phyloP scores from a whole-genome alignment of 2,888 invertebrate genomes.

The Cryptus viduatorius region DNA sequence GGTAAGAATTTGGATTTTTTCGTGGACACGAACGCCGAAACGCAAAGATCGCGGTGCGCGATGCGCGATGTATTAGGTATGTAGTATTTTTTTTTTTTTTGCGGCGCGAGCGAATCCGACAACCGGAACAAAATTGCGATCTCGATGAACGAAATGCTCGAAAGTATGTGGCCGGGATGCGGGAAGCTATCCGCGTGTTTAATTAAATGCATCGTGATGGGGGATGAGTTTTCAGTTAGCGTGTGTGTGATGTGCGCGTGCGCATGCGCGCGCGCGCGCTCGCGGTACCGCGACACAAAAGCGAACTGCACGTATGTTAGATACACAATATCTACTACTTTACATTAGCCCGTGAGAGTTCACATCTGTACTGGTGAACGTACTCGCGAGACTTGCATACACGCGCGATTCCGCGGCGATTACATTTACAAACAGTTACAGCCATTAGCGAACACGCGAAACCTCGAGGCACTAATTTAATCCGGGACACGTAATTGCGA shows the following conservation, averaged over 20 bases:
- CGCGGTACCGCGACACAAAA: slow-evolving; percentile 9
- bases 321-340: not conserved
- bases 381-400: slow-evolving; percentile 30
- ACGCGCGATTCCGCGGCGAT: slow-evolving; percentile 70
- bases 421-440: slow-evolving; percentile 78
- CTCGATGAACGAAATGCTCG: slow-evolving; percentile 8
- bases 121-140: slow-evolving; percentile 1
- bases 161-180: slow-evolving; percentile 6
- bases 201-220: slow-evolving; percentile 42
- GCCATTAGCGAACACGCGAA: slow-evolving; percentile 77
- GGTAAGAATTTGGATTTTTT: slow-evolving; percentile 31
- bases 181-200: slow-evolving; percentile 18
- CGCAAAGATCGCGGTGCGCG: not conserved
- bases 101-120: no score
- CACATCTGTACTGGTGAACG: slow-evolving; percentile 14
- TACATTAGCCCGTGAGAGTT: not conserved
- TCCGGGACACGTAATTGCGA: slow-evolving; percentile 72
- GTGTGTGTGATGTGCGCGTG: not conserved
- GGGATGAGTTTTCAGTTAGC: slow-evolving; percentile 10
- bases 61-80: not conserved
- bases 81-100: not conserved
- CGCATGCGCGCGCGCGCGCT: not conserved
- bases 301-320: slow-evolving; percentile 22
- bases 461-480: slow-evolving; percentile 77
- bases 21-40: not conserved